phyloP scores from a whole-genome alignment of 2,113 vertebrate genomes.

The Sapayoa aenigma region DNA sequence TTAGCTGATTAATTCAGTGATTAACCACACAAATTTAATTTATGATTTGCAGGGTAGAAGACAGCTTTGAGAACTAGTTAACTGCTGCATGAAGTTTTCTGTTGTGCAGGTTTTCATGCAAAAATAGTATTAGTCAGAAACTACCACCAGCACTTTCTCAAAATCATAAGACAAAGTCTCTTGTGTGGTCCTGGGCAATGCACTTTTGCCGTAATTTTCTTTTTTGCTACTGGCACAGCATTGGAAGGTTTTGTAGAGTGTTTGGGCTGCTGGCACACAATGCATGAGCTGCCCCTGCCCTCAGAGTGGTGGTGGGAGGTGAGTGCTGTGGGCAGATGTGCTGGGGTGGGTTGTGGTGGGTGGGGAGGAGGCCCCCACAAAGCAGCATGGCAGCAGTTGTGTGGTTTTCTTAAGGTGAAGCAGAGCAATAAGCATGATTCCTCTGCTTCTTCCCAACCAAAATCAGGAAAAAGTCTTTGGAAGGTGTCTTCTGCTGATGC shows the following conservation, averaged over 20 bases:
- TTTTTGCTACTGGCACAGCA: not conserved
- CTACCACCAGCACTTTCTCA: not conserved
- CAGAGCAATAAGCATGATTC: not conserved
- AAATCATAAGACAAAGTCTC: not conserved
- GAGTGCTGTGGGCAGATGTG: fast-evolving
- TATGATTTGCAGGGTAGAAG: not conserved
- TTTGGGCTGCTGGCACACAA: not conserved
- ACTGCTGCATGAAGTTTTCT: not conserved
- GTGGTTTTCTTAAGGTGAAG: not conserved
- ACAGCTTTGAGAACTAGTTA: not conserved
- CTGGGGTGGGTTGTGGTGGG: not conserved
- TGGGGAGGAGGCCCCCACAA: not conserved
- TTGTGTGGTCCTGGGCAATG: not conserved
- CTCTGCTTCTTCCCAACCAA: not conserved
- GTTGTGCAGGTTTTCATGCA: not conserved
- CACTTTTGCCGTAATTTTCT: not conserved
- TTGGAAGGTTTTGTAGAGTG: not conserved
- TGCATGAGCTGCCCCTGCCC: fast-evolving
- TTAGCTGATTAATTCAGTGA: not conserved
- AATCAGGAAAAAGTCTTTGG: not conserved
- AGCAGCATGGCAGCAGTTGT: not conserved
- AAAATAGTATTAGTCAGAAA: not conserved
- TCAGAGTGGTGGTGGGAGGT: not conserved
- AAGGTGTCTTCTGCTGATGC: not conserved
- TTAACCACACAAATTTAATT: not conserved